phyloP scores from a whole-genome alignment of 2,113 vertebrate genomes.

The Urocynchramus pylzowi region DNA sequence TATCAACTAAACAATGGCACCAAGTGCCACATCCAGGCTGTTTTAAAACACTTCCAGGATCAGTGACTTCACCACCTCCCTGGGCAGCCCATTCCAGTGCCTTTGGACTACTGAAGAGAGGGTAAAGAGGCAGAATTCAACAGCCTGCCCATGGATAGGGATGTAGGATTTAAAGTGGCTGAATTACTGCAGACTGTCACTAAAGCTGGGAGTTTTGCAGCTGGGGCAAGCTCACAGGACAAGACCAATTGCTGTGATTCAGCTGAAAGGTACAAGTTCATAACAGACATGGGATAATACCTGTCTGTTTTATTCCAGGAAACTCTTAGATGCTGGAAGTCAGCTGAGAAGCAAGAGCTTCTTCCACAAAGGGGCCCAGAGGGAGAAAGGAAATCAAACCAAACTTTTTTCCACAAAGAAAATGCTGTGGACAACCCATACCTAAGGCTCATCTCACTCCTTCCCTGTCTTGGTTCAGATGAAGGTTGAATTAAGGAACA shows the following conservation, averaged over 20 bases:
- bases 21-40: neutral
- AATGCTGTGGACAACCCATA: neutral
- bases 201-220: neutral
- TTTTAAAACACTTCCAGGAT: neutral
- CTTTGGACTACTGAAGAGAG: neutral
- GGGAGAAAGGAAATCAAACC: neutral
- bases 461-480: neutral
- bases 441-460: neutral
- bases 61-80: neutral
- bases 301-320: neutral
- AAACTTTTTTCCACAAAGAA: neutral
- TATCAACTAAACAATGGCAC: neutral
- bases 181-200: neutral
- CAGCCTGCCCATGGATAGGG: neutral
- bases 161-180: neutral
- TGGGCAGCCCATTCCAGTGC: neutral
- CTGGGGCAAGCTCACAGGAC: fast-evolving
- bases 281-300: neutral
- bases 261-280: neutral
- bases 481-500: neutral
- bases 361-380: neutral
- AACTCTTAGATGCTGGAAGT: neutral
- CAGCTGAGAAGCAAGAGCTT: neutral
- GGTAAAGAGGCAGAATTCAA: neutral
- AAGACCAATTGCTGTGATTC: neutral